phyloP scores from a whole-genome alignment of 2,888 invertebrate genomes.

The Agrypnus murinus region DNA sequence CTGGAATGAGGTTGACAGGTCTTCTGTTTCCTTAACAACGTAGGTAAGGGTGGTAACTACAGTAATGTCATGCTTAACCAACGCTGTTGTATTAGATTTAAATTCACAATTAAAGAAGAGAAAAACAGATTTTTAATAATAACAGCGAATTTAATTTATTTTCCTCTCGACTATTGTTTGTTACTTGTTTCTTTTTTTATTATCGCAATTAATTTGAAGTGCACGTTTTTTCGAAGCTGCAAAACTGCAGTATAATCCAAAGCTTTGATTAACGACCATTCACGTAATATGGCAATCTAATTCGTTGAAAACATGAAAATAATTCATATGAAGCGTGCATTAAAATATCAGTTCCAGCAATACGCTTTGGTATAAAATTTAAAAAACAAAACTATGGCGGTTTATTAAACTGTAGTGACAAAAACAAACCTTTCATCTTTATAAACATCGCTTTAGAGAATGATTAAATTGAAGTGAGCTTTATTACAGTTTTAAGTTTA shows the following conservation, averaged over 20 bases:
- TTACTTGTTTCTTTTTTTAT: neutral
- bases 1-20: slow-evolving; percentile 29
- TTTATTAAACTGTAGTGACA: too few relatives aligned
- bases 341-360: neutral
- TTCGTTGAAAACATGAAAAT: neutral
- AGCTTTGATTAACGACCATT: slow-evolving; percentile 4
- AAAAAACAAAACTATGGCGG: neutral
- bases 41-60: slow-evolving; percentile 6
- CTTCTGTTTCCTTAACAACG: slow-evolving; percentile 13
- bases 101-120: neutral
- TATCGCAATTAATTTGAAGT: neutral
- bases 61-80: neutral
- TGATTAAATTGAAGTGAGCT: too few relatives aligned
- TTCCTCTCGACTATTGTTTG: neutral
- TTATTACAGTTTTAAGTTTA: too few relatives aligned
- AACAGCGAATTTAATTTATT: neutral
- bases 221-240: neutral
- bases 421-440: too few relatives aligned
- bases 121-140: neutral
- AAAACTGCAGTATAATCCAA: neutral
- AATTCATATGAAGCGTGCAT: neutral
- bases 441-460: too few relatives aligned
- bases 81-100: neutral
- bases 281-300: neutral
- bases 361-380: neutral